These are phyloP conservation scores for Cynopterus brachyotis DNA, from an alignment of 2,113 vertebrate species.

Conservation along the genomic window DNA sequence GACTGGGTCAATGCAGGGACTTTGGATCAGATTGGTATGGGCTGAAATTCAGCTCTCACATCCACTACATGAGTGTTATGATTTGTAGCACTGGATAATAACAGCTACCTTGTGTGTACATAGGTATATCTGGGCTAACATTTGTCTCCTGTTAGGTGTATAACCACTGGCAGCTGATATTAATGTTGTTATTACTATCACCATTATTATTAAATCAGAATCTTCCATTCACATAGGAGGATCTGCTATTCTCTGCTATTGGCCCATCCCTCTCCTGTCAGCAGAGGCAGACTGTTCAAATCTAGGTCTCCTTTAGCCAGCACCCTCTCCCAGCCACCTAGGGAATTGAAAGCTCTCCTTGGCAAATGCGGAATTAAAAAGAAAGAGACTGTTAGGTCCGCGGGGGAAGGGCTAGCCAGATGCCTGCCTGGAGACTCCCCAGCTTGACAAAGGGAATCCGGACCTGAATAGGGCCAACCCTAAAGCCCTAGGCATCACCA, in stretches of 20 bases:
- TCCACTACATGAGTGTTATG: background rate
- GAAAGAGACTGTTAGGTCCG: slow-evolving; percentile 19
- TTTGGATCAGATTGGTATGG: background rate
- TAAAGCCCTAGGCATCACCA: no score
- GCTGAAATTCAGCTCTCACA: background rate
- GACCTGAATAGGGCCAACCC: no score
- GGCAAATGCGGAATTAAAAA: background rate
- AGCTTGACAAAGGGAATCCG: no score
- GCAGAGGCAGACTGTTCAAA: background rate
- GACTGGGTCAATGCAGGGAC: background rate
- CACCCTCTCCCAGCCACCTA: background rate
- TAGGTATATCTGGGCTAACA: background rate
- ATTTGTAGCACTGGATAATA: background rate
- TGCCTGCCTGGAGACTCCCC: no score
- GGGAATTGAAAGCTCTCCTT: background rate
- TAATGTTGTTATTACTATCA: background rate
- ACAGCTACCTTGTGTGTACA: background rate
- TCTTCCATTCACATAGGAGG: background rate
- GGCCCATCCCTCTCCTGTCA: background rate
- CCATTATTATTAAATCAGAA: background rate
- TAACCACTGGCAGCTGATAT: background rate
- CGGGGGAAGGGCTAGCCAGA: no score
- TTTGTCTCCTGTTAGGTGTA: background rate
- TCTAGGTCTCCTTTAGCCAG: background rate
- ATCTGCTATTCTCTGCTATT: background rate